These are phyloP conservation scores for Zophobas morio DNA, from an alignment of 1,140 invertebrate genomes.

Conservation along the genomic window DNA sequence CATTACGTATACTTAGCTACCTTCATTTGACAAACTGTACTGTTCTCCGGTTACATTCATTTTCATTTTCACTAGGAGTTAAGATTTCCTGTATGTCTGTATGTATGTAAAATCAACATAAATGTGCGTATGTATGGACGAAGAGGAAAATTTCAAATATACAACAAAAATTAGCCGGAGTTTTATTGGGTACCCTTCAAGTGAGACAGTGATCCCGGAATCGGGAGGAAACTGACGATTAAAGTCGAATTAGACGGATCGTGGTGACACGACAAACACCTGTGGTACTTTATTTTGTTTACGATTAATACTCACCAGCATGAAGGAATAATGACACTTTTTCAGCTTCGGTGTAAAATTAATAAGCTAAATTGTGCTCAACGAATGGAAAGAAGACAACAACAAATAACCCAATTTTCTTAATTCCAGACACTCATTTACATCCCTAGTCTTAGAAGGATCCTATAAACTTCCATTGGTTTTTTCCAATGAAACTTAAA, in stretches of 20 bases:
- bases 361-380: too few relatives aligned
- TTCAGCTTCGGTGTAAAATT: too few relatives aligned
- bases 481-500: too few relatives aligned
- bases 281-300: not conserved
- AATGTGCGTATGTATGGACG: constrained; percentile 65
- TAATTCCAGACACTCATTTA: too few relatives aligned
- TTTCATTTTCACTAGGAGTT: constrained; percentile 50
- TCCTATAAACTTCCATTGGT: too few relatives aligned
- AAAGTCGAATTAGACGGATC: not conserved
- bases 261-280: not conserved
- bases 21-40: constrained; percentile 41
- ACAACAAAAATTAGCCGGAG: constrained; percentile 54
- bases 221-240: not conserved
- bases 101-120: constrained; percentile 63
- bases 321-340: too few relatives aligned
- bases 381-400: too few relatives aligned
- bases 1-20: constrained; percentile 38
- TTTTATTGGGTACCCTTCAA: constrained; percentile 2
- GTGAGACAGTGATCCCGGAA: not conserved
- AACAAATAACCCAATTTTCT: too few relatives aligned
- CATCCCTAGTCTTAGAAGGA: too few relatives aligned
- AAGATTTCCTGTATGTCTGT: constrained; percentile 64
- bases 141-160: constrained; percentile 64
- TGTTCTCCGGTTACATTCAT: constrained; percentile 38
- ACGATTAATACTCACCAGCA: too few relatives aligned